Percentiles rank a stretch among this genome's conserved stretches.
phyloP scores from a whole-genome alignment of 2,888 invertebrate genomes.

The Pemphredon lugubris region DNA sequence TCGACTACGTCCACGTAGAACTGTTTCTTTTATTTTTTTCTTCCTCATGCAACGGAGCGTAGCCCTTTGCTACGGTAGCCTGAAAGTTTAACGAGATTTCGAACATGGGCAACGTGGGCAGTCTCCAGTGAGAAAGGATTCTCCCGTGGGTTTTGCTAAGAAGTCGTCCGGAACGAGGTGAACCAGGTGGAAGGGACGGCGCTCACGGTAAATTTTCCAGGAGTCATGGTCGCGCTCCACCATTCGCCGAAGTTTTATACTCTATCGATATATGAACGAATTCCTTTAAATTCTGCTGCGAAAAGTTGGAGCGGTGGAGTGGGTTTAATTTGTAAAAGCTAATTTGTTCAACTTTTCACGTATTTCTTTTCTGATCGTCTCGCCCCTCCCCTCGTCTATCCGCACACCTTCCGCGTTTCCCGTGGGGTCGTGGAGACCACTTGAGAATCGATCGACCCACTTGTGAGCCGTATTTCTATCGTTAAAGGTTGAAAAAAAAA shows the following conservation, averaged over 20 bases:
- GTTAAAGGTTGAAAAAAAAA: constrained; percentile 1
- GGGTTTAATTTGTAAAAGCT: constrained; percentile 79
- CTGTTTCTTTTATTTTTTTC: background rate
- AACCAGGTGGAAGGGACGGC: constrained; percentile 57
- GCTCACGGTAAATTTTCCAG: constrained; percentile 69
- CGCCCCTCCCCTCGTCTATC: background rate
- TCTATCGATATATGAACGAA: constrained; percentile 70
- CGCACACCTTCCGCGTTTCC: constrained; percentile 11
- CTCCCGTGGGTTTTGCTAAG: constrained; percentile 43
- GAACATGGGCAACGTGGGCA: constrained; percentile 45
- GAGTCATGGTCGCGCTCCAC: constrained; percentile 29
- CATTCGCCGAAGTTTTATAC: constrained; percentile 66
- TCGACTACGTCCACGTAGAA: no score
- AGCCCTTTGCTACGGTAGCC: constrained; percentile 13
- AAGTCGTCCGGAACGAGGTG: constrained; percentile 40
- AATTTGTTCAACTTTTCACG: constrained; percentile 77
- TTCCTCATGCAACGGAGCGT: constrained; percentile 2
- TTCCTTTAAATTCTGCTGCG: constrained; percentile 64
- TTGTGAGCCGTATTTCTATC: background rate
- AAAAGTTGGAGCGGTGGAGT: constrained; percentile 49
- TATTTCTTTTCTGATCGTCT: constrained; percentile 22
- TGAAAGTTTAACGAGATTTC: constrained; percentile 62
- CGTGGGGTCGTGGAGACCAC: constrained; percentile 24
- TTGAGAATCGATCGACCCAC: constrained; percentile 36
- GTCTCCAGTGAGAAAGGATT: constrained; percentile 25